Base-by-base conservation (phyloP, 2,888 invertebrate genomes). In the Biston stratarius region DNA sequence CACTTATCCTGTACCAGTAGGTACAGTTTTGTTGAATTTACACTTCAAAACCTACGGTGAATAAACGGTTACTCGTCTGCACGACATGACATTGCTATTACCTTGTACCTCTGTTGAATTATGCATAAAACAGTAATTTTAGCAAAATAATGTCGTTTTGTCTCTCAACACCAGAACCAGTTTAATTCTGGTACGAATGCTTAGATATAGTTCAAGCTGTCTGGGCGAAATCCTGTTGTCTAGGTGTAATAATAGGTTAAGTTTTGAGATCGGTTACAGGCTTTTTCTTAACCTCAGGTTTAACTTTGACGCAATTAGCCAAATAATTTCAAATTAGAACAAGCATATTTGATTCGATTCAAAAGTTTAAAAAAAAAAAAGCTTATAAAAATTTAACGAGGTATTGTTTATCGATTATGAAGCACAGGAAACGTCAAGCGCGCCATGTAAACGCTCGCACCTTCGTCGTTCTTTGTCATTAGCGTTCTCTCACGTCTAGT, bases 401-500 rank as follows among this genome's bases (percentile, higher is more conserved):
- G 14, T 44, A 42, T 33, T 11, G 10, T 7, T 36, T 36, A 14
- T 36, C 34, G 24, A 52, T 14, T 14, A 38, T 38, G 15, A 33
- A 44, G 24, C 12, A 33, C 42, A 33, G 24, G 33, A 42, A 42
- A 12, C 42, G 10, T 42, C 42, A 34, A 61, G 49, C 10, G 60
- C 84, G 77, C 67, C 88, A 90, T 91, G 88, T 91, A 83, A 87
- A 57, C 45, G 9, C 57, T 71, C 80, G 61, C 67, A 62, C 71
- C 68, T 73, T 77, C 81, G 83, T 82, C 83, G 87, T 86, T 86
- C 86, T 87, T 86, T 86, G 88, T 90, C 90, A 89, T 89, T 90
- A 89, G 85, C 88, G 85, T 85, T 84, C 85, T 88, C 89, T 89
- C 88, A 90, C 92, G 90, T 90, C 87, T 84, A 85, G 83, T 85